Conservation (phyloP, 2,113 vertebrate genomes). For the Dryoscopus gambensis region DNA sequence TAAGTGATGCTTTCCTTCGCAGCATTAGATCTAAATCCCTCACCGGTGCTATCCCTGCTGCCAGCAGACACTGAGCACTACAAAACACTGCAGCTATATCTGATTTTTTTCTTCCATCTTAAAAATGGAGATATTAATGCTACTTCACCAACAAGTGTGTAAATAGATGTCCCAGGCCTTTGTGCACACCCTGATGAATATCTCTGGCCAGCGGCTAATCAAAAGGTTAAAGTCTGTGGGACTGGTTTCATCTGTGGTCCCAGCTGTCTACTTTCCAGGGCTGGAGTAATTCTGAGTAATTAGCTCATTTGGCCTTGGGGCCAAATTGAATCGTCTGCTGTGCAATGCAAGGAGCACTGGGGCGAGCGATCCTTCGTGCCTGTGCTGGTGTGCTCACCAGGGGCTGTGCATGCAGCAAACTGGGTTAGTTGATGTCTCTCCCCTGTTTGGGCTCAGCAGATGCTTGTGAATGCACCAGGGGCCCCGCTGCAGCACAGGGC, state of each 20-base stretch:
- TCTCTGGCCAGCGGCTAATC: not conserved
- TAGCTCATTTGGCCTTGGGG: not conserved
- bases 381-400: not conserved
- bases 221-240: not conserved
- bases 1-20: not conserved
- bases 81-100: not conserved
- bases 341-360: not conserved
- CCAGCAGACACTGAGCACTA: not conserved
- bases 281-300: not conserved
- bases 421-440: not conserved
- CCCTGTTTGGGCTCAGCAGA: not conserved
- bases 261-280: not conserved
- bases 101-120: not conserved
- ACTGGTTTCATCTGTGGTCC: not conserved
- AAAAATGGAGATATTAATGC: not conserved
- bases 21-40: not conserved
- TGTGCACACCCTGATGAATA: not conserved
- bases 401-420: not conserved
- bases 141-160: not conserved
- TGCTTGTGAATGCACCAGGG: not conserved
- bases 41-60: not conserved
- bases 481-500: fast-evolving
- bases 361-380: not conserved
- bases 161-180: not conserved
- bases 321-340: not conserved